Evolutionary conservation across 2,888 invertebrate species (phyloP), one percentile per base, ranked within the genome.

Genomic region (Pterostichus niger): DNA sequence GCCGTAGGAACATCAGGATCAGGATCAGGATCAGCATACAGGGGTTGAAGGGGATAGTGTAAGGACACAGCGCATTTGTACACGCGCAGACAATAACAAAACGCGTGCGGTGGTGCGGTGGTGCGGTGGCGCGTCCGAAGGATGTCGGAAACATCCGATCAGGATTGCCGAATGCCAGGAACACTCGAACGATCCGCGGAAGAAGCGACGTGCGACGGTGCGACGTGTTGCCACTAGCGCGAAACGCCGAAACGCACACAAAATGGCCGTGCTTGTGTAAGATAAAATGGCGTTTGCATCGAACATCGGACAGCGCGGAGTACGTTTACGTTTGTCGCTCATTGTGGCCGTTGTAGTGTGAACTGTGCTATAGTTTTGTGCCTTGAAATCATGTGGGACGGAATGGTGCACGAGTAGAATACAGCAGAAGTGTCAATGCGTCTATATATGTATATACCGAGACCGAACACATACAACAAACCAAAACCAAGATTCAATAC

Each of bases 191-290:
- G 88, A 89, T 90, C 89, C 90, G 90, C 90, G 90, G 89, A 90
- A 90, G 89, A 88, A 87, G 88, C 87, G 88, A 89, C 88, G 84
- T 83, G 84, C 84, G 84, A 84, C 88, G 89, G 90, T 89, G 89
- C 88, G 89, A 88, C 88, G 87, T 87, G 87, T 87, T 87, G 89
- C 87, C 88, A 90, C 89, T 89, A 87, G 88, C 88, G 91, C 90
- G 91, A 90, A 61, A 68, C 76, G 90, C 91, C 90, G 90, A 91
- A 91, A 89, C 90, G 90, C 87, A 86, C 85, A 85, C 87, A 88
- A 88, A 86, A 88, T 88, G 88, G 88, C 87, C 86, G 87, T 86
- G 68, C 83, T 82, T 86, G 87, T 86, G 85, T 88, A 86, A 86
- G 83, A 86, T 86, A 87, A 88, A 88, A 88, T 88, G 88, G 88